Percentiles rank a stretch among this genome's conserved stretches.
These are phyloP conservation scores for Philereme transversata DNA, from an alignment of 2,888 invertebrate species.

Conservation along the genomic window DNA sequence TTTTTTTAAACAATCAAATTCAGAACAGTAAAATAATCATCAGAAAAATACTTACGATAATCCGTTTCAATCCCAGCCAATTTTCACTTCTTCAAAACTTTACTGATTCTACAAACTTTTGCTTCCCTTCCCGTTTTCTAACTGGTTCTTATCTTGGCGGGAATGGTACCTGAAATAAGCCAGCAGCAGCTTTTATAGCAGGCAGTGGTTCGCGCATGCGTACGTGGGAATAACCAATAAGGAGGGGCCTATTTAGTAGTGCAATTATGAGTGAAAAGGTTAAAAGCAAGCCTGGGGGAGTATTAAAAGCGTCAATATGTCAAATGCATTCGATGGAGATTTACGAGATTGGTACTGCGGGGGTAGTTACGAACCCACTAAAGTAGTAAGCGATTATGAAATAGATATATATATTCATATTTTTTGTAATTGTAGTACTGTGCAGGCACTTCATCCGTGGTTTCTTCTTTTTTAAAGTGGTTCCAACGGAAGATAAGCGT, in stretches of 20 bases:
- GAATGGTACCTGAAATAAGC: constrained; percentile 55
- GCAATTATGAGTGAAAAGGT: constrained; percentile 53
- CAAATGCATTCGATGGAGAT: constrained; percentile 20
- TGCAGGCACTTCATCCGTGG: too few species aligned
- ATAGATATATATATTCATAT: not conserved
- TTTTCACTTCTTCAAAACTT: constrained; percentile 58
- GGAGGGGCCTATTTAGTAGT: constrained; percentile 54
- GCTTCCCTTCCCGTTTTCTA: constrained; percentile 28
- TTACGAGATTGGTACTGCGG: constrained; percentile 10
- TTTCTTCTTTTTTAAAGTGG: too few species aligned
- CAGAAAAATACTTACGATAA: constrained; percentile 38
- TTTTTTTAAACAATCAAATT: too few species aligned
- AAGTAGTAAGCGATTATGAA: not conserved
- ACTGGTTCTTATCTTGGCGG: constrained; percentile 52
- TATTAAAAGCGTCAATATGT: constrained; percentile 33
- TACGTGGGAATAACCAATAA: constrained; percentile 20
- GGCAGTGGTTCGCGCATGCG: constrained; percentile 60
- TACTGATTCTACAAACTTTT: constrained; percentile 44
- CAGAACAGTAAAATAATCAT: not conserved
- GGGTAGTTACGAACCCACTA: not conserved
- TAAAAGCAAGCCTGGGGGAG: constrained; percentile 35
- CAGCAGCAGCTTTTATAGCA: constrained; percentile 63
- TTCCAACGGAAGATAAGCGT: too few species aligned
- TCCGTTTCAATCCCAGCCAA: constrained; percentile 42
- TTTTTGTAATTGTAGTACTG: too few species aligned